Evolutionary conservation across 2,113 vertebrate species (phyloP).

Genomic region (Anthoscopus minutus): DNA sequence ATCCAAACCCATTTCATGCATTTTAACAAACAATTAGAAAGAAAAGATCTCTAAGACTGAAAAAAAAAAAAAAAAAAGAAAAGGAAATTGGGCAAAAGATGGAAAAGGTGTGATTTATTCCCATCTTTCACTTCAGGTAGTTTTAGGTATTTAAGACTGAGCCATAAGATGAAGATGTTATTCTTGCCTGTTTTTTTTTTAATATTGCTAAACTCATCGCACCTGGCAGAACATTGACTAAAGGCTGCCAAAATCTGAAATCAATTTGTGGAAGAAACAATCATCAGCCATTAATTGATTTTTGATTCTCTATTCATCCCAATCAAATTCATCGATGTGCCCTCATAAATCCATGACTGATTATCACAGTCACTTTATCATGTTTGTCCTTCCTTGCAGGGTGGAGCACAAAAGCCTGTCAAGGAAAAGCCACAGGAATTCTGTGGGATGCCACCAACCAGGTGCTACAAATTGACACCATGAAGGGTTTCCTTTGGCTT

Average conservation of each 20-base stretch:
- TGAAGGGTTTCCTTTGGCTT: not conserved
- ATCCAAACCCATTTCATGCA: rapidly evolving
- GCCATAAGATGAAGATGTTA: not conserved
- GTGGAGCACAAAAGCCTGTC: not conserved
- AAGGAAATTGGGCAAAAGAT: not conserved
- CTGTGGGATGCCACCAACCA: not conserved
- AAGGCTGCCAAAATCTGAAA: constrained; percentile 55
- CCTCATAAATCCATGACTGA: not conserved
- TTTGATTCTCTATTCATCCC: constrained; percentile 47
- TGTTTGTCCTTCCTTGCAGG: not conserved
- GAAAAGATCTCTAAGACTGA: not conserved
- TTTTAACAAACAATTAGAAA: not conserved
- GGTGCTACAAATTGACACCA: not conserved
- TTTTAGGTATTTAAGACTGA: not conserved
- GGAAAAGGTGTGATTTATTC: not conserved
- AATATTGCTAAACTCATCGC: not conserved
- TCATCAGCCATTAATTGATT: constrained; percentile 66
- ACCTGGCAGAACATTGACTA: constrained; percentile 32
- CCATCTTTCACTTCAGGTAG: not conserved
- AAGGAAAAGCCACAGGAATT: not conserved
- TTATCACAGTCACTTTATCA: not conserved
- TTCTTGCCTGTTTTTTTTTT: constrained; percentile 28
- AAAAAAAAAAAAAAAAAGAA: not conserved
- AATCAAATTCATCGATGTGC: constrained; percentile 13
- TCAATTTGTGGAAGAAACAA: constrained; percentile 52